Conservation (phyloP, 2,797 vertebrate species). For the Vespertilio murinus region DNA sequence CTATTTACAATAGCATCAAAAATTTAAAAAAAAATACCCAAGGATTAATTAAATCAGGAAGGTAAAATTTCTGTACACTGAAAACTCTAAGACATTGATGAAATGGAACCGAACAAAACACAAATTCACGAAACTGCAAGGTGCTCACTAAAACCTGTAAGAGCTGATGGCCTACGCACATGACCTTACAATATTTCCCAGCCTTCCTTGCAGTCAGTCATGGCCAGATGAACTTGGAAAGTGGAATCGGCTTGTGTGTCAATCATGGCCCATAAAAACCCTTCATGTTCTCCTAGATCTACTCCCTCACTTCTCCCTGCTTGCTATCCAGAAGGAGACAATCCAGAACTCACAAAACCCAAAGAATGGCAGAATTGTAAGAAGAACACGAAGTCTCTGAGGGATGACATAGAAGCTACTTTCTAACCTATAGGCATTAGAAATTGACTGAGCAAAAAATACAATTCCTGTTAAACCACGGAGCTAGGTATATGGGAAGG, state of each 20-base stretch:
- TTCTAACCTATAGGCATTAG: neutral
- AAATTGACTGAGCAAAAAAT: neutral
- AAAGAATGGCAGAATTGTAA: neutral
- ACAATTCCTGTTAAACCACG: neutral
- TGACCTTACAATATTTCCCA: neutral
- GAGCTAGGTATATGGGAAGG: neutral
- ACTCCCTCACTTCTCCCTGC: neutral
- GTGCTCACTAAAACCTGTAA: neutral
- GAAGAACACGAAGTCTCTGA: neutral
- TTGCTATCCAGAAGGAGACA: neutral
- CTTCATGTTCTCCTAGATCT: neutral
- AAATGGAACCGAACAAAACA: neutral
- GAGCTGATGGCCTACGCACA: neutral
- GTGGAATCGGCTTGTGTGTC: neutral
- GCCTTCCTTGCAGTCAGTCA: neutral
- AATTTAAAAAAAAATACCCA: neutral
- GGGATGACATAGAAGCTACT: neutral
- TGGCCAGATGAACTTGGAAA: neutral
- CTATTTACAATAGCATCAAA: neutral
- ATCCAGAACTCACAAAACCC: too few relatives aligned
- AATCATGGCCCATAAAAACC: neutral
- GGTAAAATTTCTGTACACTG: neutral
- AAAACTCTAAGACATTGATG: neutral
- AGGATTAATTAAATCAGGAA: neutral
- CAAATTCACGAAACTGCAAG: neutral